A percentile compares a stretch with the other conserved stretches of the same genome.
These are phyloP conservation scores for Pimpla rufipes DNA, from an alignment of 2,888 invertebrate species.

Conservation along the genomic window DNA sequence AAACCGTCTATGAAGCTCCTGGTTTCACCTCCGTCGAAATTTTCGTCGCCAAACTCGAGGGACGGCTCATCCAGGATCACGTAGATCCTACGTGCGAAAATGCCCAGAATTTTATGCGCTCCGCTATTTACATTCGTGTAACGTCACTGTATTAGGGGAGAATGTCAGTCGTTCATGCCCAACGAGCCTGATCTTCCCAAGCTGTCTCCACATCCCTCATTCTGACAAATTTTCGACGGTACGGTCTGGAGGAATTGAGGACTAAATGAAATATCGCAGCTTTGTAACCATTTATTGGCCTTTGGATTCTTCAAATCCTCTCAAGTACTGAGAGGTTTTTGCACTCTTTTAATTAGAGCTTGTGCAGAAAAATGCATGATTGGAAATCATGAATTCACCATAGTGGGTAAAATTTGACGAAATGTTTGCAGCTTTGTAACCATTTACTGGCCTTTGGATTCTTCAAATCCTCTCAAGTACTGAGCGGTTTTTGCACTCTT, in stretches of 20 bases:
- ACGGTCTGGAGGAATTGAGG: background rate
- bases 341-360: no score
- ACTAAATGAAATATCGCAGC: background rate
- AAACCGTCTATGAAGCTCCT: background rate
- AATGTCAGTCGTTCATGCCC: conserved; percentile 1
- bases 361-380: no score
- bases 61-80: conserved; percentile 64
- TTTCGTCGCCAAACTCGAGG: conserved; percentile 54
- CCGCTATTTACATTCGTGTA: background rate
- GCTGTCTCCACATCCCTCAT: background rate
- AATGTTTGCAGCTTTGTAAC: no score
- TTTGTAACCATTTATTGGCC: background rate
- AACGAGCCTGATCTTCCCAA: background rate
- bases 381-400: no score
- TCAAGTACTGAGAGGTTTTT: no score
- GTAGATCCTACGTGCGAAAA: conserved; percentile 58
- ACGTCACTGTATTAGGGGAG: background rate
- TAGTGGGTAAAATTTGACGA: no score
- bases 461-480: no score
- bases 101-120: background rate
- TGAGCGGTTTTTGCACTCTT: no score
- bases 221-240: background rate
- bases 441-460: no score
- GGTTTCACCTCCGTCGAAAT: background rate
- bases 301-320: no score